Evolutionary conservation across 2,113 vertebrate genomes (phyloP).

Genomic region (Mustelus asterias): DNA sequence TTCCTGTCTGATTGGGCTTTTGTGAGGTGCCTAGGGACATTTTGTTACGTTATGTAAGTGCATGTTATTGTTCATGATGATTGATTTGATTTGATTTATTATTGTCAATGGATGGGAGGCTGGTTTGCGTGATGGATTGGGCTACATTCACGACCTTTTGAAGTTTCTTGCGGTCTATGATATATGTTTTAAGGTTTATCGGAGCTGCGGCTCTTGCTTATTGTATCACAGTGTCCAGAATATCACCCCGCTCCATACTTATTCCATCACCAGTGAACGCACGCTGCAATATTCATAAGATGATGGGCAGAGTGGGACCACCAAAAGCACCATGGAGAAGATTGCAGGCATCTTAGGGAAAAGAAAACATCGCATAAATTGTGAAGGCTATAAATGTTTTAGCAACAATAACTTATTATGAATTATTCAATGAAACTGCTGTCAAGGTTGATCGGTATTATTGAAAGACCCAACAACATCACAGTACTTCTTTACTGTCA

Average conservation of each 20-base stretch:
- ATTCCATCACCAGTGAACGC: neutral
- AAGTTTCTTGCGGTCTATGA: neutral
- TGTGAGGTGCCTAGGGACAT: neutral
- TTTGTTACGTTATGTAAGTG: neutral
- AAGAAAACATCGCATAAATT: neutral
- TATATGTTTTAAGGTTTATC: neutral
- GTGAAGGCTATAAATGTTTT: neutral
- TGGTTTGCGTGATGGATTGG: too few species aligned
- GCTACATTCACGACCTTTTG: too few species aligned
- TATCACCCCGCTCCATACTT: neutral
- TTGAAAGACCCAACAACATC: neutral
- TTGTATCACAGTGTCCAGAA: neutral
- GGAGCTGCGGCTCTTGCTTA: neutral
- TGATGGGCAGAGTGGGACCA: neutral
- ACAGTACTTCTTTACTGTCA: neutral
- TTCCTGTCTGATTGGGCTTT: neutral
- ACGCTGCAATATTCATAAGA: neutral
- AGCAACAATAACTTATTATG: neutral
- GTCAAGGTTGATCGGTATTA: neutral
- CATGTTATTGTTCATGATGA: neutral
- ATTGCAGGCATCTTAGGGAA: neutral
- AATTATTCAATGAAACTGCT: constrained; percentile 32
- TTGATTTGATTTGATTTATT: neutral
- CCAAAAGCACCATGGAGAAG: neutral
- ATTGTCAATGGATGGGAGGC: too few species aligned